Evolutionary conservation across 2,113 vertebrate species (phyloP).

Genomic region (Cyrtonyx montezumae): DNA sequence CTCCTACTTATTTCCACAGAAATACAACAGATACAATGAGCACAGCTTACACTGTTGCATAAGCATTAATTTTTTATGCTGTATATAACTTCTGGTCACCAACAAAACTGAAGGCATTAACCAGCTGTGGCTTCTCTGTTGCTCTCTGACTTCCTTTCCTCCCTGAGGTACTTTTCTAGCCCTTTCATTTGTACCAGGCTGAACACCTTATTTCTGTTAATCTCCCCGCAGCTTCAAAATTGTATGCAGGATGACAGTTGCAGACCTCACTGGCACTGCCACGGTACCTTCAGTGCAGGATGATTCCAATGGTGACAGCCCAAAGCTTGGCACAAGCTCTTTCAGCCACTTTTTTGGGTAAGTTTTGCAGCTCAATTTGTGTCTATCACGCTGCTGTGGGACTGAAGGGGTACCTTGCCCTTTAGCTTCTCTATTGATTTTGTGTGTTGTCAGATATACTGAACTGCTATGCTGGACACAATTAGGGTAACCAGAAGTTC

Average conservation of each 20-base stretch:
- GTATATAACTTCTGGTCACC: not conserved
- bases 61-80: not conserved
- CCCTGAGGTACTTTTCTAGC: not conserved
- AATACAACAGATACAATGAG: no score
- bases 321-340: not conserved
- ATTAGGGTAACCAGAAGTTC: not conserved
- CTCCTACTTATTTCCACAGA: no score
- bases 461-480: not conserved
- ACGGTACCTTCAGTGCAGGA: rapidly evolving
- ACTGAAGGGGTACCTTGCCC: no score
- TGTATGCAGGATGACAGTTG: rapidly evolving
- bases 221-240: not conserved
- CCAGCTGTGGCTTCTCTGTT: not conserved
- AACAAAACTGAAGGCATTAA: not conserved
- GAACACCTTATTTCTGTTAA: not conserved
- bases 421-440: not conserved
- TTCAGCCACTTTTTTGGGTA: not conserved
- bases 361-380: not conserved
- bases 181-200: not conserved
- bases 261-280: not conserved
- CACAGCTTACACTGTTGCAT: no score
- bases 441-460: not conserved
- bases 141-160: not conserved
- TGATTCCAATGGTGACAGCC: not conserved
- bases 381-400: no score